A percentile compares a stretch with the other conserved stretches of the same genome.
These are phyloP conservation scores for Ischnus inquisitorius DNA, from an alignment of 2,888 invertebrate species.

Conservation along the genomic window DNA sequence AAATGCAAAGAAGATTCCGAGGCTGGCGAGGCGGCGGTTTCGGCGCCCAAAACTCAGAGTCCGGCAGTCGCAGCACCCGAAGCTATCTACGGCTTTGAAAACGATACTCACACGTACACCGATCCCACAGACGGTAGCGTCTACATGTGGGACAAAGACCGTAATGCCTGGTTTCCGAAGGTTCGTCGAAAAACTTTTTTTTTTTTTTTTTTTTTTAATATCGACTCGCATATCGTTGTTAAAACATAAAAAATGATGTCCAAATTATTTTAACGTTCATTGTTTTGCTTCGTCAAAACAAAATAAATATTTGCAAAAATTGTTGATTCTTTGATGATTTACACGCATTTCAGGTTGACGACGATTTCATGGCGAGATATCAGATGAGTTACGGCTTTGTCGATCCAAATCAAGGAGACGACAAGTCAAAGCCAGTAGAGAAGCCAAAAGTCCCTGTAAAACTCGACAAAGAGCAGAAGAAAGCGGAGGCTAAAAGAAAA, in stretches of 20 bases:
- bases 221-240: not conserved
- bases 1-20: constrained; percentile 72
- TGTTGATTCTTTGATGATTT: constrained; percentile 15
- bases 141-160: constrained; percentile 96
- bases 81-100: constrained; percentile 90
- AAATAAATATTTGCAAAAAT: not conserved
- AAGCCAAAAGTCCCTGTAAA: constrained; percentile 51
- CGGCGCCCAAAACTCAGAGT: constrained; percentile 78
- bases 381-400: constrained; percentile 97
- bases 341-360: constrained; percentile 90
- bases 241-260: not conserved
- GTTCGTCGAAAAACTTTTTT: constrained; percentile 78
- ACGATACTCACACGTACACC: constrained; percentile 92
- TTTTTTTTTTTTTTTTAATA: constrained; percentile 1
- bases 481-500: constrained; percentile 86
- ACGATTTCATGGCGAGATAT: constrained; percentile 98
- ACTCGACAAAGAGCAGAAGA: constrained; percentile 78
- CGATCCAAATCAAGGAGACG: constrained; percentile 86
- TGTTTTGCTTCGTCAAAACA: not conserved
- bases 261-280: not conserved
- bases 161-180: constrained; percentile 98
- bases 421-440: constrained; percentile 71
- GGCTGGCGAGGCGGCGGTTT: constrained; percentile 74
- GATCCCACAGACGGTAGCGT: constrained; percentile 94
- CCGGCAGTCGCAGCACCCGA: constrained; percentile 77